Evolutionary conservation across 2,888 invertebrate genomes (phyloP).

Genomic region (Cataglyphis albicans): DNA sequence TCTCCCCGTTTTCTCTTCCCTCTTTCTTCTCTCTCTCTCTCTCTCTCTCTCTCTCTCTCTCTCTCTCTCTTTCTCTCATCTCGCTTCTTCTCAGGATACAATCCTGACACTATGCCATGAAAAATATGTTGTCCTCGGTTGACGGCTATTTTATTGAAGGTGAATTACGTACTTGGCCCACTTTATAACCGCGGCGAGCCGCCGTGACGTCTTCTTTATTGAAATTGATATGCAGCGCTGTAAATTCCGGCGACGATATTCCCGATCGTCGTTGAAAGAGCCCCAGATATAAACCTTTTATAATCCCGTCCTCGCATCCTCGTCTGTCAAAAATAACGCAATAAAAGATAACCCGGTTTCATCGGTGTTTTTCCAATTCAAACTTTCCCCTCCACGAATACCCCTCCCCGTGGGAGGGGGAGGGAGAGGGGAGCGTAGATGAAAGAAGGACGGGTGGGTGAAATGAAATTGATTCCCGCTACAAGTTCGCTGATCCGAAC

Average conservation of each 20-base stretch:
- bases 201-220: conserved; percentile 40
- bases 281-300: conserved; percentile 29
- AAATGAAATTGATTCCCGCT: conserved; percentile 40
- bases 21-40: neutral
- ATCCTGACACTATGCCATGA: conserved; percentile 9
- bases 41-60: no score
- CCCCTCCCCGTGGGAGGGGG: neutral
- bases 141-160: conserved; percentile 51
- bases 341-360: conserved; percentile 47
- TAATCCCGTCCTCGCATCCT: conserved; percentile 30
- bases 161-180: conserved; percentile 51
- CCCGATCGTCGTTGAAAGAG: conserved; percentile 16
- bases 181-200: conserved; percentile 44
- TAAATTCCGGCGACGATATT: conserved; percentile 44
- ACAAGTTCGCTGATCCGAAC: conserved; percentile 17
- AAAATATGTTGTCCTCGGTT: conserved; percentile 52
- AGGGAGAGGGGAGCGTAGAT: neutral
- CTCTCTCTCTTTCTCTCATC: no score
- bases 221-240: conserved; percentile 51
- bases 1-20: no score
- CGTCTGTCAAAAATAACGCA: conserved; percentile 46
- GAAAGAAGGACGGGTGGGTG: neutral
- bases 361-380: conserved; percentile 44
- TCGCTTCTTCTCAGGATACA: no score
- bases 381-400: conserved; percentile 23